phyloP scores from a whole-genome alignment of 23 tunicate genomes.

The Diplosoma virens region DNA sequence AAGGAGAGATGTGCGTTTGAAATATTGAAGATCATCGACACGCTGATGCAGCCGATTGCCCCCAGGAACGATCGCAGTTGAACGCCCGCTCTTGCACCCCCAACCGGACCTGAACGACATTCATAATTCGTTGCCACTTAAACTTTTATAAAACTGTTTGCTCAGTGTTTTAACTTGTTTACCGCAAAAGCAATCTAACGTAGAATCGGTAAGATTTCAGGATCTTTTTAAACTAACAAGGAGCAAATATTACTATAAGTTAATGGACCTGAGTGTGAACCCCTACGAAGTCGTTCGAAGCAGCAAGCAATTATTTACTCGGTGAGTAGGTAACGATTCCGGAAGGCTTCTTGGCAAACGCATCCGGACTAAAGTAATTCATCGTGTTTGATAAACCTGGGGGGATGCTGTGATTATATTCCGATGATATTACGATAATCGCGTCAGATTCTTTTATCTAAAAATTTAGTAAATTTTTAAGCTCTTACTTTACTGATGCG shows the following conservation, averaged over 20 bases:
- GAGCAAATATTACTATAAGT: no score
- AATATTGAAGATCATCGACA: constrained; percentile 68
- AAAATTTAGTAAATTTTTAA: not conserved
- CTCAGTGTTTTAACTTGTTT: no score
- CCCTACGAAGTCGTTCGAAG: no score
- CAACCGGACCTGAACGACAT: constrained; percentile 16
- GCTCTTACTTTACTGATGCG: no score
- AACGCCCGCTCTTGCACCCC: constrained; percentile 77
- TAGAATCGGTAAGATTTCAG: no score
- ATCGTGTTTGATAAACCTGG: constrained; percentile 72
- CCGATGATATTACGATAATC: constrained; percentile 71
- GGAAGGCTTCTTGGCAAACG: constrained; percentile 71
- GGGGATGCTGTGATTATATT: constrained; percentile 85
- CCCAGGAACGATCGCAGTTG: constrained; percentile 75
- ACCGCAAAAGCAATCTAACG: no score
- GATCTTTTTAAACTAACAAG: no score
- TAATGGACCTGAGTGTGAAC: no score
- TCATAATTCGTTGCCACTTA: not conserved
- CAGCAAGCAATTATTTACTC: constrained; percentile 29
- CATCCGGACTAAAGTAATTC: constrained; percentile 61
- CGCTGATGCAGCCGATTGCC: constrained; percentile 78
- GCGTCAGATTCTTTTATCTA: constrained; percentile 71
- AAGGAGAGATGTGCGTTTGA: constrained; percentile 51
- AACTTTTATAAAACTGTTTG: no score
- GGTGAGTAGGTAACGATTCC: constrained; percentile 82